Conservation (phyloP, 2,113 vertebrate genomes). For the Perccottus glenii region DNA sequence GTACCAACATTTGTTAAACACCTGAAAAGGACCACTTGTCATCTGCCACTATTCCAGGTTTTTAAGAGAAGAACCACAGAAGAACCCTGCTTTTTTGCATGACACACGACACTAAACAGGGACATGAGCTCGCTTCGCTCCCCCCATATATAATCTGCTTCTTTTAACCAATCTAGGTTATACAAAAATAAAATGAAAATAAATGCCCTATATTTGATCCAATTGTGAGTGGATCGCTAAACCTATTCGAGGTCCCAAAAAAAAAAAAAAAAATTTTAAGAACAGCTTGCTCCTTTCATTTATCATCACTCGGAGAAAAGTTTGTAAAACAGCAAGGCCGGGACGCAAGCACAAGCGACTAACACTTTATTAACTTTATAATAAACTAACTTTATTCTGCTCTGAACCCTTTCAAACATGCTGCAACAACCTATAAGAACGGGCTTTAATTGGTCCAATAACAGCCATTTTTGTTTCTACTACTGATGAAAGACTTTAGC, state of each 20-base stretch:
- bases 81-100: constrained; percentile 40
- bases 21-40: neutral
- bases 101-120: constrained; percentile 41
- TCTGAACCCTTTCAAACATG: too few species aligned
- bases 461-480: too few species aligned
- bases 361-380: too few species aligned
- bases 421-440: too few species aligned
- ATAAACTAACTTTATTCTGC: too few species aligned
- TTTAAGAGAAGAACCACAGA: constrained; percentile 16
- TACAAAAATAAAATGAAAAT: constrained; percentile 31
- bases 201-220: constrained; percentile 36
- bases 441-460: too few species aligned
- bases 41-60: constrained; percentile 8
- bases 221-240: neutral
- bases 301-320: too few species aligned
- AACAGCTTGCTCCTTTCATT: neutral
- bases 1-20: constrained; percentile 39
- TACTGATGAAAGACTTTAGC: too few species aligned
- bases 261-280: neutral
- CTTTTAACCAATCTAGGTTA: constrained; percentile 28
- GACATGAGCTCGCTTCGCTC: constrained; percentile 5
- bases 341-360: too few species aligned
- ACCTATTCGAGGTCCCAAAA: neutral
- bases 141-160: constrained; percentile 26
- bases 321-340: too few species aligned